Percentiles rank a stretch among this genome's conserved stretches.
phyloP scores from a whole-genome alignment of 2,113 vertebrate genomes.

The Uria lomvia region DNA sequence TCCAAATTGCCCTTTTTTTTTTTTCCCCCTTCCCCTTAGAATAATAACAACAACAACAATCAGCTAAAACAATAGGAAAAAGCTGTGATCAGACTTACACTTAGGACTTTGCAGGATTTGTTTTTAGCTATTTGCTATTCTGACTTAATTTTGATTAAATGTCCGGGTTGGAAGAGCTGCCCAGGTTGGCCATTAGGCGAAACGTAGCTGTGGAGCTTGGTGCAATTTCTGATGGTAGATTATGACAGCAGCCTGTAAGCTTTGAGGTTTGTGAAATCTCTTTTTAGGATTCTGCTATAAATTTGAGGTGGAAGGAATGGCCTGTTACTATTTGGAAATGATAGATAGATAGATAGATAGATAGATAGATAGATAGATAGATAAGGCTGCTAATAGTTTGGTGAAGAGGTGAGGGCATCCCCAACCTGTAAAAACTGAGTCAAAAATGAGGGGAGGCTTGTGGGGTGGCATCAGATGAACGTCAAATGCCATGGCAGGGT shows the following conservation, averaged over 20 bases:
- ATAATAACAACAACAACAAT: not conserved
- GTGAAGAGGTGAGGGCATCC: not conserved
- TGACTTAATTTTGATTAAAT: not conserved
- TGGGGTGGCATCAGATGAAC: not conserved
- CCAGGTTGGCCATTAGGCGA: not conserved
- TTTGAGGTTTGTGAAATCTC: not conserved
- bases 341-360: not conserved
- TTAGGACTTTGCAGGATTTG: not conserved
- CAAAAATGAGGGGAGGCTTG: not conserved
- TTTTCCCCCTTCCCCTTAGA: not conserved
- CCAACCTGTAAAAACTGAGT: not conserved
- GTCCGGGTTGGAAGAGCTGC: not conserved
- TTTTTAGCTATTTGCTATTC: not conserved
- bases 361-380: rapidly evolving
- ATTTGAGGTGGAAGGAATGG: not conserved
- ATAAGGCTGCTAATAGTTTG: not conserved
- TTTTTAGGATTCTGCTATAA: not conserved
- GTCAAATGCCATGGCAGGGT: not conserved
- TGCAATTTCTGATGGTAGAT: not conserved
- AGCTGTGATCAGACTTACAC: not conserved
- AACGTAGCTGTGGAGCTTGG: not conserved
- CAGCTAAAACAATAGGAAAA: not conserved
- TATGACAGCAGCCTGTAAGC: not conserved
- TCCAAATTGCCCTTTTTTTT: not conserved
- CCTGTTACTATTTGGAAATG: not conserved